Evolutionary conservation across 2,888 invertebrate genomes (phyloP).

Genomic region (Chrysopilus asiliformis): DNA sequence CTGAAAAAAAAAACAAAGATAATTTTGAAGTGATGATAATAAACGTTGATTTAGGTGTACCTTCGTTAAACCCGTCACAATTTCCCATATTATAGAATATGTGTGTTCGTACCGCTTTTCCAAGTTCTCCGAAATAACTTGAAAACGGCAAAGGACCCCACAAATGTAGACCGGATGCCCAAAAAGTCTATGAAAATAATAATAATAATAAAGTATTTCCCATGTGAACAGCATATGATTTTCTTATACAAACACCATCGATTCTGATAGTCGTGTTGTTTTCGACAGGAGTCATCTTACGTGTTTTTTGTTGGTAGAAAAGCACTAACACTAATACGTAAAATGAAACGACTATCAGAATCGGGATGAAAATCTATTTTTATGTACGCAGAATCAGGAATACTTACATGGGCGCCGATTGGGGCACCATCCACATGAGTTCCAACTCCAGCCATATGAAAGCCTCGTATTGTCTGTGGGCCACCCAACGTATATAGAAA

Average conservation of each 20-base stretch:
- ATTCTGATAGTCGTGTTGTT: too few relatives aligned
- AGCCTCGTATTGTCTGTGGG: slow-evolving; percentile 77
- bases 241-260: too few relatives aligned
- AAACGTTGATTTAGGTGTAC: too few relatives aligned
- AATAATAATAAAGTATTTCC: background rate
- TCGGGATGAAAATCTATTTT: too few relatives aligned
- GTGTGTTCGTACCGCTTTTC: slow-evolving; percentile 77
- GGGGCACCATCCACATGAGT: slow-evolving; percentile 67
- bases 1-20: slow-evolving; percentile 36
- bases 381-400: too few relatives aligned
- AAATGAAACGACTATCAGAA: too few relatives aligned
- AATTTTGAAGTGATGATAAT: too few relatives aligned
- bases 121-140: slow-evolving; percentile 62
- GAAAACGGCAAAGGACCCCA: slow-evolving; percentile 85
- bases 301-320: too few relatives aligned
- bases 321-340: too few relatives aligned
- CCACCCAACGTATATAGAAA: slow-evolving; percentile 52
- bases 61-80: slow-evolving; percentile 40
- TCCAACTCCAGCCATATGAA: slow-evolving; percentile 74
- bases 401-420: slow-evolving; percentile 46
- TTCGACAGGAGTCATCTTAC: too few relatives aligned
- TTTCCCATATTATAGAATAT: slow-evolving; percentile 83
- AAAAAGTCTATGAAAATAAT: slow-evolving; percentile 47
- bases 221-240: too few relatives aligned
- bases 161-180: slow-evolving; percentile 75